Evolutionary conservation across 2,113 vertebrate species (phyloP).

Genomic region (Thermophis baileyi): DNA sequence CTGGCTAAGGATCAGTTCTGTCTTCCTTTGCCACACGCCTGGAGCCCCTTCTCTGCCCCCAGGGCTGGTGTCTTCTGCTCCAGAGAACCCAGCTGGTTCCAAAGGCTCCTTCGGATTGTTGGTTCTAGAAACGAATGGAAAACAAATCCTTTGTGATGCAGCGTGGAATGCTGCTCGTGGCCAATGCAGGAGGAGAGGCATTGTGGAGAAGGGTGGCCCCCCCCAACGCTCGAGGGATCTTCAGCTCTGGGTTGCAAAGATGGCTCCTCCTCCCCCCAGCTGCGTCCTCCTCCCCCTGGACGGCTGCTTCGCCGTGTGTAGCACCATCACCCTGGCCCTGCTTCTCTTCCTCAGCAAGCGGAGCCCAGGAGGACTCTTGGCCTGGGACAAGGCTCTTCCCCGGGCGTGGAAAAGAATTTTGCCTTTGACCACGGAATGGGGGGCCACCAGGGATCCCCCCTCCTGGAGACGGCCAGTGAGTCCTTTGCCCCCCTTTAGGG

Average conservation of each 20-base stretch:
- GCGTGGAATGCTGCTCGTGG: background rate
- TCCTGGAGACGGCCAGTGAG: background rate
- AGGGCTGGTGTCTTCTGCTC: background rate
- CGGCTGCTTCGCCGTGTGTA: background rate
- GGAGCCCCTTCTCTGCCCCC: background rate
- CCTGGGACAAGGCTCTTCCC: background rate
- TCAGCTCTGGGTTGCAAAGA: background rate
- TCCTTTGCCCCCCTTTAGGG: background rate
- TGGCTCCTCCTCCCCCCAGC: background rate
- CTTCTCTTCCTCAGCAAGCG: background rate
- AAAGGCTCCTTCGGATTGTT: background rate
- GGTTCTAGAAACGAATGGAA: background rate
- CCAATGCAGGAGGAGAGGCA: background rate
- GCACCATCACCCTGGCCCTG: background rate
- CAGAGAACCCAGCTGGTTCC: background rate
- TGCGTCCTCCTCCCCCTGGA: background rate
- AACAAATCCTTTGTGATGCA: slow-evolving; percentile 10
- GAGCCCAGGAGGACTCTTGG: background rate
- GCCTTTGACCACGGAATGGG: background rate
- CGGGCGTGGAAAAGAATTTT: background rate
- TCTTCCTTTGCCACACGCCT: background rate
- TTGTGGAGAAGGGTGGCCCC: background rate
- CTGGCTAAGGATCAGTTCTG: background rate
- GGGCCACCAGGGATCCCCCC: background rate
- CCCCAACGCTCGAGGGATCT: rapidly evolving